Evolutionary conservation across 2,797 vertebrate species (phyloP).

Genomic region (Silurus aristotelis): DNA sequence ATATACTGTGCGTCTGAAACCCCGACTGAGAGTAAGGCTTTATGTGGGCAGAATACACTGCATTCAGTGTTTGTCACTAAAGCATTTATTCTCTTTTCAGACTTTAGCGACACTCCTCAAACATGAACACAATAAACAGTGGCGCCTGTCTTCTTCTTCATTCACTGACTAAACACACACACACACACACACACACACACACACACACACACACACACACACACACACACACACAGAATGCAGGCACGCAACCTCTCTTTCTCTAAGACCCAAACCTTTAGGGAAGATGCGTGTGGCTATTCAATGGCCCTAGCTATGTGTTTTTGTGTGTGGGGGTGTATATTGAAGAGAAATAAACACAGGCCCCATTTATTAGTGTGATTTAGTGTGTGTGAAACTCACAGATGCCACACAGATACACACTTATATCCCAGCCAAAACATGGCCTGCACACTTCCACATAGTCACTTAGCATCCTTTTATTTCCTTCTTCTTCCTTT

Average conservation of each 20-base stretch:
- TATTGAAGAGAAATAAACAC: slow-evolving; percentile 44
- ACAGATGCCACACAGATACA: background rate
- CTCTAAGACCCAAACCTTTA: slow-evolving; percentile 39
- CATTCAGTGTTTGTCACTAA: slow-evolving; percentile 46
- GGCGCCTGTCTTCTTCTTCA: slow-evolving; percentile 56
- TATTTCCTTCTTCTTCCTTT: slow-evolving; percentile 38
- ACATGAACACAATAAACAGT: slow-evolving; percentile 57
- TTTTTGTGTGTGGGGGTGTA: slow-evolving; percentile 32
- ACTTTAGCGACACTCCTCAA: slow-evolving; percentile 55
- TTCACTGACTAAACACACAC: slow-evolving; percentile 52
- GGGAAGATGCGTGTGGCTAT: slow-evolving; percentile 24
- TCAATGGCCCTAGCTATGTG: slow-evolving; percentile 35
- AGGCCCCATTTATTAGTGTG: slow-evolving; percentile 38
- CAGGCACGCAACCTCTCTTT: slow-evolving; percentile 39
- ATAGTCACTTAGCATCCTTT: slow-evolving; percentile 24
- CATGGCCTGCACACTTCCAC: slow-evolving; percentile 27
- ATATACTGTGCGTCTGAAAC: slow-evolving; percentile 37
- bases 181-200: slow-evolving; percentile 43
- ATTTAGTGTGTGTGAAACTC: slow-evolving; percentile 47
- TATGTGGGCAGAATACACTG: slow-evolving; percentile 50
- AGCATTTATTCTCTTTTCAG: slow-evolving; percentile 46
- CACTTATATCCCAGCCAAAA: slow-evolving; percentile 8
- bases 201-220: slow-evolving; percentile 11
- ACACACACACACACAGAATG: slow-evolving; percentile 11
- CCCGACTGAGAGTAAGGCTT: slow-evolving; percentile 22